phyloP scores from a whole-genome alignment of 2,888 invertebrate genomes.

The Tetragonisca angustula region DNA sequence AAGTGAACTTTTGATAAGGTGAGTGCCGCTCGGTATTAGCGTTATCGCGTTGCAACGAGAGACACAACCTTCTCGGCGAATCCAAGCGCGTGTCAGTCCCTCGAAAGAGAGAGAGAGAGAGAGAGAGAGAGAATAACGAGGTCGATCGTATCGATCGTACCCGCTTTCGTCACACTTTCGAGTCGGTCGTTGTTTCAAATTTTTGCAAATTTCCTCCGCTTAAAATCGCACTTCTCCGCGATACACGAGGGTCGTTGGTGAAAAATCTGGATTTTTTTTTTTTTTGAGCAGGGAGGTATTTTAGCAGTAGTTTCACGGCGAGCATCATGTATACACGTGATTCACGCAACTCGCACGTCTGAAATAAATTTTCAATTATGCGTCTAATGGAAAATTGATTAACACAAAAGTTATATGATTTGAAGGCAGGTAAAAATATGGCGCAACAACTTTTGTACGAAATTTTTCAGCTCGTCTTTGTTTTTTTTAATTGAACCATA shows the following conservation, averaged over 20 bases:
- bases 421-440: too few species aligned
- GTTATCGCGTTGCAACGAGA: slow-evolving; percentile 27
- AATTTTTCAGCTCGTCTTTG: too few species aligned
- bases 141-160: slow-evolving; percentile 25
- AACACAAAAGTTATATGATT: too few species aligned
- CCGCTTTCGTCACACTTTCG: not conserved
- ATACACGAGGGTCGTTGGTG: not conserved
- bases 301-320: not conserved
- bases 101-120: not conserved
- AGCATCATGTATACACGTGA: too few species aligned
- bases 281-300: not conserved
- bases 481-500: too few species aligned
- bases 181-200: too few species aligned
- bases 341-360: too few species aligned
- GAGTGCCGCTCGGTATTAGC: slow-evolving; percentile 5
- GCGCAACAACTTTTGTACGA: too few species aligned
- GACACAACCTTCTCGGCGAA: slow-evolving; percentile 3
- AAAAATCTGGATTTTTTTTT: not conserved
- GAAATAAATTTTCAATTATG: too few species aligned
- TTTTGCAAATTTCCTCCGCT: not conserved
- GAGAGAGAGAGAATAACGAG: not conserved
- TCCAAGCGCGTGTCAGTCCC: not conserved
- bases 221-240: not conserved
- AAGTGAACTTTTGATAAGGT: slow-evolving; percentile 37
- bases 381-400: too few species aligned